phyloP scores from a whole-genome alignment of 2,113 vertebrate genomes.

The Brachionichthys hirsutus region DNA sequence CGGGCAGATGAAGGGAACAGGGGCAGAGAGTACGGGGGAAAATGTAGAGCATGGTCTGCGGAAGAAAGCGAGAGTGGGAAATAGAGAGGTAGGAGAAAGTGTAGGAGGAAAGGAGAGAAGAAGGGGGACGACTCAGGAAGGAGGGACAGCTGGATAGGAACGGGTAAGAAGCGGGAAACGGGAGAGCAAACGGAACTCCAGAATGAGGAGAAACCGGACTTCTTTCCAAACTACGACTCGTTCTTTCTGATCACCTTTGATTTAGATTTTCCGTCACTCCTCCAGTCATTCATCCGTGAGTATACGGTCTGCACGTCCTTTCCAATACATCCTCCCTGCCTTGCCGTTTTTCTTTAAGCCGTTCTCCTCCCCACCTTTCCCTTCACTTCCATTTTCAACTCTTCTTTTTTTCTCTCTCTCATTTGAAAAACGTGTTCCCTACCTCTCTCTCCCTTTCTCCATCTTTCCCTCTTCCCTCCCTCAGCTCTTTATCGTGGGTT shows the following conservation, averaged over 20 bases:
- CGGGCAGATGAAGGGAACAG: constrained; percentile 62
- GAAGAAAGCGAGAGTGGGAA: constrained; percentile 53
- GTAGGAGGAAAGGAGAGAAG: constrained; percentile 56
- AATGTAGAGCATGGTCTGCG: constrained; percentile 69
- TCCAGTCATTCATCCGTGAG: constrained; percentile 63
- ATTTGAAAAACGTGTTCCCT: constrained; percentile 56
- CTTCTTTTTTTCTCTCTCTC: constrained; percentile 11
- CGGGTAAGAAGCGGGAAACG: constrained; percentile 65
- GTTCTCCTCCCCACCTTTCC: constrained; percentile 8
- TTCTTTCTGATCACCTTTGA: constrained; percentile 19
- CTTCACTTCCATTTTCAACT: constrained; percentile 43
- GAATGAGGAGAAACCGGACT: constrained; percentile 51
- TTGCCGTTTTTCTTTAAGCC: constrained; percentile 18
- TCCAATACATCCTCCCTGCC: constrained; percentile 17
- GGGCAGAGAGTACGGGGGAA: constrained; percentile 56
- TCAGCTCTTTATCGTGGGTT: constrained; percentile 51
- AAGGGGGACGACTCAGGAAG: constrained; percentile 66
- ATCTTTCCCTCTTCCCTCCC: constrained; percentile 29
- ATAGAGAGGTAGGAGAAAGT: constrained; percentile 55
- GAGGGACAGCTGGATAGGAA: constrained; percentile 66
- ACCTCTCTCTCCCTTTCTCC: constrained; percentile 46
- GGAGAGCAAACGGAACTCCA: constrained; percentile 46
- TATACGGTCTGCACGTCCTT: constrained; percentile 53
- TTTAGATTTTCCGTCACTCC: constrained; percentile 59
- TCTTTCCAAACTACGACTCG: constrained; percentile 12